These are phyloP conservation scores for Myathropa florea DNA, from an alignment of 2,888 invertebrate species.

Conservation along the genomic window DNA sequence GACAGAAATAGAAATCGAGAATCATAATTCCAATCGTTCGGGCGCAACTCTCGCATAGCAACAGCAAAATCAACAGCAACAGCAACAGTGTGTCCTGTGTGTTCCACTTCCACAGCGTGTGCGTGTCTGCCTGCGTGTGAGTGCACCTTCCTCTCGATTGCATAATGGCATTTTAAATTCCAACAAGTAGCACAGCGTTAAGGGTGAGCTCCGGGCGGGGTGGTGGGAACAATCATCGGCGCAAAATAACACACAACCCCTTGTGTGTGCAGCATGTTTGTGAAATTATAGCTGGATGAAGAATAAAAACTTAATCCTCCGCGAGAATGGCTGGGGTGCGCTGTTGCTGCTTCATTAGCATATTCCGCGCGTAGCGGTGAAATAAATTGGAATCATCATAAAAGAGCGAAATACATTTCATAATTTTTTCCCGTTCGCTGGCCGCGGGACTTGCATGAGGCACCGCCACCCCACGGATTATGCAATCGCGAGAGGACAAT, in stretches of 20 bases:
- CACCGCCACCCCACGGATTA: slow-evolving; percentile 47
- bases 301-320: slow-evolving; percentile 37
- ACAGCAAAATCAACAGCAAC: slow-evolving; percentile 21
- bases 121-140: background rate
- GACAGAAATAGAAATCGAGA: slow-evolving; percentile 61
- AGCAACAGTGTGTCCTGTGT: slow-evolving; percentile 22
- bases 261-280: slow-evolving; percentile 13
- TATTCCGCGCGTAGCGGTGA: slow-evolving; percentile 65
- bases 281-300: slow-evolving; percentile 6
- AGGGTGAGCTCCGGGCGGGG: slow-evolving; percentile 21
- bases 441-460: slow-evolving; percentile 59
- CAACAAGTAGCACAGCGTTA: slow-evolving; percentile 49
- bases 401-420: slow-evolving; percentile 34
- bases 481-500: slow-evolving; percentile 63
- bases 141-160: slow-evolving; percentile 61
- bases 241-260: slow-evolving; percentile 32
- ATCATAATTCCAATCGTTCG: slow-evolving; percentile 59
- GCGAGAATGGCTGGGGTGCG: slow-evolving; percentile 29
- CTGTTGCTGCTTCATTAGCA: slow-evolving; percentile 60
- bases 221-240: slow-evolving; percentile 31
- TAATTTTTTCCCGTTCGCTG: background rate
- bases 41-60: slow-evolving; percentile 54
- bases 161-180: slow-evolving; percentile 64
- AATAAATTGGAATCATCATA: slow-evolving; percentile 60
- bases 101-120: background rate